Evolutionary conservation across 2,797 vertebrate species (phyloP).

Genomic region (Lepidocolaptes lacrymiger): DNA sequence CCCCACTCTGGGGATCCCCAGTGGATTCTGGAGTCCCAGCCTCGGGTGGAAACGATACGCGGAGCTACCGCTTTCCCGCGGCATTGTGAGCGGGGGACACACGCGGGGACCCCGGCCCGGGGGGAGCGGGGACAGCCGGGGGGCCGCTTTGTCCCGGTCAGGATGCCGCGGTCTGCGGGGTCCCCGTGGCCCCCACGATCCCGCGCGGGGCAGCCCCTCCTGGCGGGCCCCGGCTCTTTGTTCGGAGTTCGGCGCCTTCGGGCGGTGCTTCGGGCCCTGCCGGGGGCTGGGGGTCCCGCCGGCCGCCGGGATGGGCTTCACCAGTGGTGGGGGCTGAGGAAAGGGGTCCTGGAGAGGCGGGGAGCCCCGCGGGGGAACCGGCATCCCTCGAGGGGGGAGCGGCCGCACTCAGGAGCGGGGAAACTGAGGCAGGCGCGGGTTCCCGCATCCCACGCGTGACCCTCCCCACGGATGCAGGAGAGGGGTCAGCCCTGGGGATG

Average conservation of each 20-base stretch:
- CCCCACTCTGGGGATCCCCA: not conserved
- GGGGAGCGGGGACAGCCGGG: not conserved
- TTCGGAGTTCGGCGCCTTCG: constrained; percentile 4
- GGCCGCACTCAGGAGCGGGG: too few relatives aligned
- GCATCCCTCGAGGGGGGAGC: too few relatives aligned
- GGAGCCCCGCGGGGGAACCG: not conserved
- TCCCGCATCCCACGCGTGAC: too few relatives aligned
- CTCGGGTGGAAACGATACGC: fast-evolving
- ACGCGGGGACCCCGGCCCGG: not conserved
- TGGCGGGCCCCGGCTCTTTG: constrained; percentile 30
- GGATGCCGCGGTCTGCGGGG: not conserved
- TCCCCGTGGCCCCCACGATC: not conserved
- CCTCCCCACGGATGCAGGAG: too few relatives aligned
- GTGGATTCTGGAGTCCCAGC: not conserved
- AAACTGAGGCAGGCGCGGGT: too few relatives aligned
- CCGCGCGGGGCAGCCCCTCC: not conserved
- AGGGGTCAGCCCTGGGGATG: too few relatives aligned
- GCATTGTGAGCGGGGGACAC: not conserved
- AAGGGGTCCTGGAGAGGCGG: not conserved
- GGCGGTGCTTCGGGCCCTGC: not conserved
- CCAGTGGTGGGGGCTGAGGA: not conserved
- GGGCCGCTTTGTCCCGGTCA: not conserved
- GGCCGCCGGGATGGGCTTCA: not conserved
- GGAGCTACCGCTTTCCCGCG: not conserved
- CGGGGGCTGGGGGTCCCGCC: not conserved